Evolutionary conservation across 2,113 vertebrate genomes (phyloP).

Genomic region (Cettia cetti): DNA sequence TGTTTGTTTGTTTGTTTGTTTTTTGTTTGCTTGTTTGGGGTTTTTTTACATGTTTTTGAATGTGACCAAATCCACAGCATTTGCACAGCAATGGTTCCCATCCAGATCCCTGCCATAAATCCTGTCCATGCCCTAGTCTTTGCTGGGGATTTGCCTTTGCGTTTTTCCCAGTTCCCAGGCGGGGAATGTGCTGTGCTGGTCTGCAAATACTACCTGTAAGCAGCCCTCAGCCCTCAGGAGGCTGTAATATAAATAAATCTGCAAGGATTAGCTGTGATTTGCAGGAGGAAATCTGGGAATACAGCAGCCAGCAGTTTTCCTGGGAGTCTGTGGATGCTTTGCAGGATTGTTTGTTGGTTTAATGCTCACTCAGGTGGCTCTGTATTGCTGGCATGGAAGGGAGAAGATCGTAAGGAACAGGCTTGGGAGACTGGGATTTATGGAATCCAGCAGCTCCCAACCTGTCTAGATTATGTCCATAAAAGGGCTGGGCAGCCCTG

Average conservation of each 20-base stretch:
- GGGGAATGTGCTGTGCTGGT: not conserved
- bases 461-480: rapidly evolving
- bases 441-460: not conserved
- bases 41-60: not conserved
- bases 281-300: not conserved
- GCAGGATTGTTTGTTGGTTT: not conserved
- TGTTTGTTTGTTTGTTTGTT: not conserved
- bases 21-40: not conserved
- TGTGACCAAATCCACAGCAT: not conserved
- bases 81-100: not conserved
- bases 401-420: not conserved
- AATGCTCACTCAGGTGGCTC: not conserved
- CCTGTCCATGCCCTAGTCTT: not conserved
- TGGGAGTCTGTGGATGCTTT: not conserved
- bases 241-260: not conserved
- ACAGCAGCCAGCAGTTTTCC: not conserved
- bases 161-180: not conserved
- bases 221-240: not conserved
- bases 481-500: not conserved
- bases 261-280: not conserved
- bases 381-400: not conserved
- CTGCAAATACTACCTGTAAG: not conserved
- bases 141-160: not conserved
- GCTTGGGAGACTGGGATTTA: not conserved
- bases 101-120: not conserved